Conservation (phyloP, 2,113 vertebrate species). For the Tachysurus fulvidraco region DNA sequence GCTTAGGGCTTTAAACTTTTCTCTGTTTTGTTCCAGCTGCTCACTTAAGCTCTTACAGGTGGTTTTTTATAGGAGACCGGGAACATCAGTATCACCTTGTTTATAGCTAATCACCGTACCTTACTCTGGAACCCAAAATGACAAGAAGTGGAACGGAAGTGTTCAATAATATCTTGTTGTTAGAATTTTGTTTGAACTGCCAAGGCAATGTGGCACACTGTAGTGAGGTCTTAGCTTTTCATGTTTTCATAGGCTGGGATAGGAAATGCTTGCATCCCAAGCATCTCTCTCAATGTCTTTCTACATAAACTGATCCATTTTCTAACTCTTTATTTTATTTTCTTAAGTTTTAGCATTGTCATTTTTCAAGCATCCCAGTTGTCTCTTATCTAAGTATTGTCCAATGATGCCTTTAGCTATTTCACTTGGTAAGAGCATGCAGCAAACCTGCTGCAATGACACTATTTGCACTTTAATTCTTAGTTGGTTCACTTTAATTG, state of each 20-base stretch:
- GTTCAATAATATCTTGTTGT: constrained; percentile 31
- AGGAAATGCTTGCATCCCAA: constrained; percentile 9
- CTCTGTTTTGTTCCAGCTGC: constrained; percentile 2
- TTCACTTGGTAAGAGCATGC: background rate
- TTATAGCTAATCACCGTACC: background rate
- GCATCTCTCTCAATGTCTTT: background rate
- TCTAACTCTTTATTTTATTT: background rate
- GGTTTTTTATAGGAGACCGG: constrained; percentile 3
- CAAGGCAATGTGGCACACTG: background rate
- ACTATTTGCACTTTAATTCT: background rate
- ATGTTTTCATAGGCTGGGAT: background rate
- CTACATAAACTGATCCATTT: background rate
- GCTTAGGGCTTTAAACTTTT: background rate
- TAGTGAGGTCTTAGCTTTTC: background rate
- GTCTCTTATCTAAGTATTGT: background rate
- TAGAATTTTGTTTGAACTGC: constrained; percentile 11
- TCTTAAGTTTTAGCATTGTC: background rate
- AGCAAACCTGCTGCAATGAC: background rate
- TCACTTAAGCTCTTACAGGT: background rate
- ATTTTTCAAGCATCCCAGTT: background rate
- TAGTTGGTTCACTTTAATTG: background rate
- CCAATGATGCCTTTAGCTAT: background rate
- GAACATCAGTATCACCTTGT: constrained; percentile 4
- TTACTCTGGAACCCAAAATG: background rate
- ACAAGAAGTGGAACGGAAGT: constrained; percentile 11